Percentiles rank a stretch among this genome's conserved stretches.
phyloP scores from a whole-genome alignment of 2,888 invertebrate species.

The Plebejus anna region DNA sequence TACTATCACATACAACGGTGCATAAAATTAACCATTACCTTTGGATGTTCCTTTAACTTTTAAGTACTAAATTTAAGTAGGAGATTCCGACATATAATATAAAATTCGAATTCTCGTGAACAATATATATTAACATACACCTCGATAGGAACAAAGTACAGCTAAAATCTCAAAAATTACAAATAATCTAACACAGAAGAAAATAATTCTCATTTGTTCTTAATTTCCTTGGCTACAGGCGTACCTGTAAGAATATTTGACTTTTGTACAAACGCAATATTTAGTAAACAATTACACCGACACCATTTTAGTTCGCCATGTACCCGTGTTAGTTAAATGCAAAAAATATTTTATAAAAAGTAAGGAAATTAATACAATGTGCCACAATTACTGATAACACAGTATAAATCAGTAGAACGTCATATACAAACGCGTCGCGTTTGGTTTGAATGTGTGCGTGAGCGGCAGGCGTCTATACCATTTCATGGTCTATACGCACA shows the following conservation, averaged over 20 bases:
- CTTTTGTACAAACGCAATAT: constrained; percentile 34
- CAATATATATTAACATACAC: constrained; percentile 31
- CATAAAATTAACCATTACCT: constrained; percentile 57
- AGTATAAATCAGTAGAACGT: not conserved
- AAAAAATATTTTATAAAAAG: constrained; percentile 42
- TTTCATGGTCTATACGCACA: not conserved
- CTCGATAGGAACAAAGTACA: constrained; percentile 37
- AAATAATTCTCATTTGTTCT: constrained; percentile 57
- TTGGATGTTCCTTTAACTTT: constrained; percentile 57
- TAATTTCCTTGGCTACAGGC: constrained; percentile 65
- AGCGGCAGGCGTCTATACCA: too few relatives aligned
- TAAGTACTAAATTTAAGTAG: constrained; percentile 75
- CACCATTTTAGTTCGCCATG: constrained; percentile 45
- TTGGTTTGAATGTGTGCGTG: not conserved
- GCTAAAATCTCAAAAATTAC: constrained; percentile 53
- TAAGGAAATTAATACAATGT: constrained; percentile 39
- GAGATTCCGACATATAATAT: constrained; percentile 57
- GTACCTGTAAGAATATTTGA: constrained; percentile 68
- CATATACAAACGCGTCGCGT: not conserved
- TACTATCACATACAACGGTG: constrained; percentile 65
- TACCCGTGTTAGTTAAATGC: constrained; percentile 53
- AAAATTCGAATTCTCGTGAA: constrained; percentile 35
- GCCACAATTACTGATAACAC: constrained; percentile 6
- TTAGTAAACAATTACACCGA: constrained; percentile 39
- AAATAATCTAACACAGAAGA: constrained; percentile 48